Evolutionary conservation across 1,140 invertebrate genomes (phyloP), one percentile per base, ranked within the genome.

Genomic region (Lepidotrigona ventralis): DNA sequence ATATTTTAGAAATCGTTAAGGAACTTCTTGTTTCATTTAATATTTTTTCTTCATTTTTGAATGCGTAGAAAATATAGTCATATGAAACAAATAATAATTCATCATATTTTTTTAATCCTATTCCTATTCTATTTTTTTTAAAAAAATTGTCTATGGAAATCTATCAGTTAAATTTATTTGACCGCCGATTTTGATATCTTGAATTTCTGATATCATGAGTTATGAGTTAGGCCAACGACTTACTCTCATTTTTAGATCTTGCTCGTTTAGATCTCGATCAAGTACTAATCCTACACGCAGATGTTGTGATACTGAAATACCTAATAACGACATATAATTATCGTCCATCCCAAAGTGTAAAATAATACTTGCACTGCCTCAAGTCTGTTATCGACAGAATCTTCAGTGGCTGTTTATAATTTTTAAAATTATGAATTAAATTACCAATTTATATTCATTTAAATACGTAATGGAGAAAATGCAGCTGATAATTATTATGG

Each of bases 231-330:
- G 46, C 1, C 15, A 81, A 51, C 74, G 70, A 74, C 70, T 56
- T n/a, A 84, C 60, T 58, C 39, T 58, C 23, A 12, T 73, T 80
- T 33, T 66, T 29, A 70, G 54, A 39, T 15, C 29, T 73, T 17
- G 26, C 15, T 17, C 26, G 51, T 70, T 81, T 21, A 46, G 14
- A 70, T 51, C 29, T 60, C 64, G 71, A 60, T 81, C 29, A 2
- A 23, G 51, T 69, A 26, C n/a, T 26, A 69, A 81, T 81, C 66
- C 46, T 76, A 39, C 6, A 53, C 17, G 58, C 58, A 70, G 21
- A 51, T 66, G 33, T 66, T 39, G 74, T 39, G 78, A 29, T 56
- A 68, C 29, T 39, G 51, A 29, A 51, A 46, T 21, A 70, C 33
- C 64, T 80, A 84, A 80, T 60, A 46, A 56, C 58, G 39, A 46